Conservation (phyloP, 2,113 vertebrate species). For the Xenopus laevis region DNA sequence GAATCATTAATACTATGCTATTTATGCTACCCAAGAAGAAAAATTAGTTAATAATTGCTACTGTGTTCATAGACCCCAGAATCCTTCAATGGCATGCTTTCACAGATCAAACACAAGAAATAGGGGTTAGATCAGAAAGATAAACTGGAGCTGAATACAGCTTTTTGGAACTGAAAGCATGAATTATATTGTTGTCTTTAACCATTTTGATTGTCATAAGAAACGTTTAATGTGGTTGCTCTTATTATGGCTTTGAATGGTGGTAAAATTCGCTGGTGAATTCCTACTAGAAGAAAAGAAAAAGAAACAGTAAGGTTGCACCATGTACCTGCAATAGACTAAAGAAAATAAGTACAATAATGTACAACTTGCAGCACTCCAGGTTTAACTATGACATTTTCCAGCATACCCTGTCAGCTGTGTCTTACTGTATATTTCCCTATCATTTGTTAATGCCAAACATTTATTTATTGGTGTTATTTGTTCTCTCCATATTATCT, state of each 20-base stretch:
- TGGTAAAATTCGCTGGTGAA: too few relatives aligned
- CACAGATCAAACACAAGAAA: constrained; percentile 21
- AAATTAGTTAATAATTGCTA: background rate
- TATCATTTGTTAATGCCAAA: too few relatives aligned
- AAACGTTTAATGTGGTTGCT: background rate
- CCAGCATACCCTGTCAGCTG: too few relatives aligned
- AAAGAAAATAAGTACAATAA: too few relatives aligned
- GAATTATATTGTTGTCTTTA: background rate
- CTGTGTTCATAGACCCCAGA: background rate
- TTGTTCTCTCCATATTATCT: too few relatives aligned
- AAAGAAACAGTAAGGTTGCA: background rate
- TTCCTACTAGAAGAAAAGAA: too few relatives aligned
- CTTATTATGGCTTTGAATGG: background rate
- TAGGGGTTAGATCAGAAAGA: background rate
- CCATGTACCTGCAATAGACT: background rate
- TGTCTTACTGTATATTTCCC: too few relatives aligned
- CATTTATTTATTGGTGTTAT: too few relatives aligned
- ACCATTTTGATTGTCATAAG: background rate
- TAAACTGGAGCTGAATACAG: constrained; percentile 1
- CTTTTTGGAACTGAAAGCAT: background rate
- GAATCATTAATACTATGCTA: too few relatives aligned
- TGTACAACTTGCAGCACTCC: too few relatives aligned
- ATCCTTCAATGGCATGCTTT: background rate
- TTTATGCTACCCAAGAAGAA: too few relatives aligned
- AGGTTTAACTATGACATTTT: too few relatives aligned